These are phyloP conservation scores for Acrocephalus arundinaceus DNA, from an alignment of 2,113 vertebrate species.

Conservation along the genomic window DNA sequence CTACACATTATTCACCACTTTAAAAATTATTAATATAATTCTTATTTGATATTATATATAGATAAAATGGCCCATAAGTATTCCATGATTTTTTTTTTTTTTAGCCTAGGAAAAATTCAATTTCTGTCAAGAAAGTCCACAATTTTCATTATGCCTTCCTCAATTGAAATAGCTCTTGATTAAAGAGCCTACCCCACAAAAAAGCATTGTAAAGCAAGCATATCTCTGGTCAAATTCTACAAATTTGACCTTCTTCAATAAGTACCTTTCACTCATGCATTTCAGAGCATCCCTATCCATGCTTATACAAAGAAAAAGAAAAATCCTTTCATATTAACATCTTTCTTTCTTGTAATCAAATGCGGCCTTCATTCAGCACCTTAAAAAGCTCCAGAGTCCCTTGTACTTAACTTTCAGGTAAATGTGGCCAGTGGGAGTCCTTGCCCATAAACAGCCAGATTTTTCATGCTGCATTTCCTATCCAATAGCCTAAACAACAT, in stretches of 20 bases:
- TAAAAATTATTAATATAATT: background rate
- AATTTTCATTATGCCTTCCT: background rate
- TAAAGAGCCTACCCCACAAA: background rate
- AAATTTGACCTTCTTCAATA: background rate
- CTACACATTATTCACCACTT: background rate
- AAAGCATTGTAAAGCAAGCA: background rate
- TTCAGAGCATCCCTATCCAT: background rate
- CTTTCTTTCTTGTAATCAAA: background rate
- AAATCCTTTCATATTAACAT: background rate
- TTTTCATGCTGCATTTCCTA: background rate
- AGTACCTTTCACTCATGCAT: background rate
- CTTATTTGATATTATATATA: background rate
- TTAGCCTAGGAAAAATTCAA: background rate
- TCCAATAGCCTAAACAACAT: background rate
- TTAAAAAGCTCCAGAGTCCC: background rate
- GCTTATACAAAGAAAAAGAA: background rate
- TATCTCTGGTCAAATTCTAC: background rate
- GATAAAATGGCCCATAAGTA: background rate
- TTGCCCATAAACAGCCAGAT: background rate
- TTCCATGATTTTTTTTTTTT: background rate
- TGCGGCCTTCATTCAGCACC: background rate
- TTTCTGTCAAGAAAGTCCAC: background rate
- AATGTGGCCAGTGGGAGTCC: background rate
- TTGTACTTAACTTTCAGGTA: background rate
- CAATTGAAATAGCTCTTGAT: background rate